These are phyloP conservation scores for Caenorhabditis macrosperma DNA, from an alignment of 2,888 invertebrate genomes.

Conservation along the genomic window DNA sequence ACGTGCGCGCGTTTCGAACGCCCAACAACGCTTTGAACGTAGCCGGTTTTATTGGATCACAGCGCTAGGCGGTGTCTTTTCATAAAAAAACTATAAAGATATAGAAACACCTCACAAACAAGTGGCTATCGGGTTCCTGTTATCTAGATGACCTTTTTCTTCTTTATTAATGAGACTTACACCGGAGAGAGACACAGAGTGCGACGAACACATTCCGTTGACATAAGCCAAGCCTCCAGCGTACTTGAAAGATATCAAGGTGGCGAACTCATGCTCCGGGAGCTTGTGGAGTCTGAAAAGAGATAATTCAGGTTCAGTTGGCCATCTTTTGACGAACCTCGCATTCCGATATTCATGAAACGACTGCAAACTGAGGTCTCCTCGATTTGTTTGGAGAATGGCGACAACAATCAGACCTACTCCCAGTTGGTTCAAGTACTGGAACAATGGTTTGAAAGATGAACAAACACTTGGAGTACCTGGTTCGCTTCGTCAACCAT, in stretches of 20 bases:
- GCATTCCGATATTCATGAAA: constrained; percentile 75
- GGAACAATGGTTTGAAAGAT: constrained; percentile 23
- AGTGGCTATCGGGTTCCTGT: constrained; percentile 6
- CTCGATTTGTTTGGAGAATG: constrained; percentile 73
- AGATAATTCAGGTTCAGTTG: background rate
- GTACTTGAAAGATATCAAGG: constrained; percentile 75
- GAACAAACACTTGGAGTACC: constrained; percentile 44
- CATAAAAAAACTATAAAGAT: background rate
- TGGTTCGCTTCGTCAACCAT: constrained; percentile 76
- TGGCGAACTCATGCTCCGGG: constrained; percentile 77
- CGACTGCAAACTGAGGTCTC: constrained; percentile 75
- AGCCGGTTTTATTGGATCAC: constrained; percentile 1
- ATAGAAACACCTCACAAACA: constrained; percentile 13
- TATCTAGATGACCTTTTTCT: constrained; percentile 37
- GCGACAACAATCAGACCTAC: constrained; percentile 76
- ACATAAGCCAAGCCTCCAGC: constrained; percentile 79
- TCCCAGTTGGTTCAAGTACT: constrained; percentile 77
- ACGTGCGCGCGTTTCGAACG: constrained; percentile 21
- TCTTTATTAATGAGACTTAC: constrained; percentile 54
- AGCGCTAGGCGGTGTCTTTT: constrained; percentile 16
- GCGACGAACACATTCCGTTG: constrained; percentile 75
- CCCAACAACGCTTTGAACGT: constrained; percentile 1
- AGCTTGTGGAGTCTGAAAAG: constrained; percentile 65
- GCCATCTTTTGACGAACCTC: constrained; percentile 41
- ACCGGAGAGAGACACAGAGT: constrained; percentile 73